Conservation (phyloP, 2,797 vertebrate genomes). For the Limnodromus scolopaceus region DNA sequence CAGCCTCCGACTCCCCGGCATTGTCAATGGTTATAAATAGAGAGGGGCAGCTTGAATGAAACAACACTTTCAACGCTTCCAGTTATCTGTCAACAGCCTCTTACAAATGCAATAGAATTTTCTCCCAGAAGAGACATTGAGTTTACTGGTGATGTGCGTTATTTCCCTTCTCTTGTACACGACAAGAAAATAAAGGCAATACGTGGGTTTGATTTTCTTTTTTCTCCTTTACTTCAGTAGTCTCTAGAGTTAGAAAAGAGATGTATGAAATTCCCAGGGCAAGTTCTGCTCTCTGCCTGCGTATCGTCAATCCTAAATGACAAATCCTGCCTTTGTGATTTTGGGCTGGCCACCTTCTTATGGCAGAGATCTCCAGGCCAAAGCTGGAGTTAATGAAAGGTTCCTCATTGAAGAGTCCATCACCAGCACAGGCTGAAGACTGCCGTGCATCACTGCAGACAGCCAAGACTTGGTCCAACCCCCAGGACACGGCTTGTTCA, state of each 20-base stretch:
- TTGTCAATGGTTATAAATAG: neutral
- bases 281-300: neutral
- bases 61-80: neutral
- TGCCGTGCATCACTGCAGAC: neutral
- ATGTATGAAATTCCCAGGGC: neutral
- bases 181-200: neutral
- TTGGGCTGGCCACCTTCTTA: neutral
- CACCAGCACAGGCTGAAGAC: neutral
- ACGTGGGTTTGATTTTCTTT: neutral
- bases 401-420: rapidly evolving
- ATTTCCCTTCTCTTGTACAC: neutral
- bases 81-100: slow-evolving; percentile 44
- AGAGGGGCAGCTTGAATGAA: neutral
- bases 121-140: slow-evolving; percentile 13
- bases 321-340: neutral
- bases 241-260: neutral
- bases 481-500: rapidly evolving
- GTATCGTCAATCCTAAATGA: neutral
- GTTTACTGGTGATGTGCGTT: slow-evolving; percentile 7
- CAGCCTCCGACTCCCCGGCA: neutral
- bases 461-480: neutral
- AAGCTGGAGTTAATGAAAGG: neutral
- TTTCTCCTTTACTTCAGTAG: neutral
- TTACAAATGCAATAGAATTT: neutral
- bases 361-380: neutral